These are phyloP conservation scores for Amphimedon queenslandica DNA, from an alignment of 37 sponge, comb jelly and placozoan species.

Conservation along the genomic window DNA sequence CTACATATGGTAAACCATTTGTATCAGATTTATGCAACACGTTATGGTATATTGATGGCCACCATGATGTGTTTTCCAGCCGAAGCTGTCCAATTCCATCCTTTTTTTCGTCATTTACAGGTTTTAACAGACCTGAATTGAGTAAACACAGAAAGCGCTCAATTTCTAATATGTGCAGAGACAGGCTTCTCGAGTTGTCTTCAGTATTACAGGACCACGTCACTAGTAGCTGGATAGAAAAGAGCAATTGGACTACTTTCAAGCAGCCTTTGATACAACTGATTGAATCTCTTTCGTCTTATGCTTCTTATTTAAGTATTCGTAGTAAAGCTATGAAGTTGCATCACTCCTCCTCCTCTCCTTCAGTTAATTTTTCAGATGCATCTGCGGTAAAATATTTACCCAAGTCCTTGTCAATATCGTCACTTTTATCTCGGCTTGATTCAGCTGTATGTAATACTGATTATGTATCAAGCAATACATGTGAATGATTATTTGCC, in stretches of 20 bases:
- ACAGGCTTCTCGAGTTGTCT: too few species aligned
- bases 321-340: slow-evolving; percentile 9
- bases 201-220: background rate
- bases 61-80: too few species aligned
- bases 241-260: slow-evolving; percentile 8
- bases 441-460: too few species aligned
- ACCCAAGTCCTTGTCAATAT: too few species aligned
- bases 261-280: slow-evolving; percentile 1
- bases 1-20: too few species aligned
- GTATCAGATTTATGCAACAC: background rate
- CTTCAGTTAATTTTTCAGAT: slow-evolving; percentile 18
- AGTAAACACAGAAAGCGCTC: slow-evolving; percentile 4
- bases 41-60: slow-evolving; percentile 7
- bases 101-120: background rate
- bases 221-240: background rate
- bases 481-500: too few species aligned
- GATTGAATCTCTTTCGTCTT: slow-evolving; percentile 6
- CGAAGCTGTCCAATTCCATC: slow-evolving; percentile 6
- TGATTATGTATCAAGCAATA: too few species aligned
- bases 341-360: slow-evolving; percentile 1
- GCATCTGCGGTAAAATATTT: too few species aligned
- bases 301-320: slow-evolving; percentile 15
- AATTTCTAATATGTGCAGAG: background rate
- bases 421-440: too few species aligned
- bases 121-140: slow-evolving; percentile 2